Base-by-base conservation (phyloP, 2,888 invertebrate species). In the Agriotes lineatus region DNA sequence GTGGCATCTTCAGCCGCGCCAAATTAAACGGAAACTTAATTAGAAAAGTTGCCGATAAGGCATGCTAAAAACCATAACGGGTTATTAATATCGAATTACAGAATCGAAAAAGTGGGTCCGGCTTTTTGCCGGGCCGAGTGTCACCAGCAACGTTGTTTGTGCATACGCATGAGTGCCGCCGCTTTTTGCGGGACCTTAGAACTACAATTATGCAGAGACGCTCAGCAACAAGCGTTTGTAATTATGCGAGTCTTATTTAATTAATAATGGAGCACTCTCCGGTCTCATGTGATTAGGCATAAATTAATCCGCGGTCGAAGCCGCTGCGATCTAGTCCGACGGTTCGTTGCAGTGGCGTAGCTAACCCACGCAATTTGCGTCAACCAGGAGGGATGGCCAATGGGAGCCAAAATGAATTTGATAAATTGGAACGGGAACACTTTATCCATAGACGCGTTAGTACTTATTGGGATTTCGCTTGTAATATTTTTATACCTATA, bases 181-280 rank as follows among this genome's bases (percentile, higher is more conserved):
- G 45, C 22, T 56, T 64, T 64, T 44, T 20, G 54, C 44, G 2
- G 16, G 33, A 62, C 37, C 48, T 50, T 48, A 39, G 45, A 50
- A 58, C 18, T 58, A 65, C 33, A 58, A 58, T 58, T 65, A 65
- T 65, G 58, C 65, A 50, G 14, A 45, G 50, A 25, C 33, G 58
- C 12, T 58, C 50, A 57, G 65, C 65, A 61, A 61, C 67, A 67
- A 61, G 67, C 67, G 50, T 57, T 62, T 35, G 19, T 56, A 70
- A 70, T 67, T 70, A 67, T 58, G 62, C 37, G 33, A 64, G 56
- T 44, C 57, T 67, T 62, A 67, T 65, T 70, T 70, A 70, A 70
- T 70, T 70, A 65, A 70, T 67, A 66, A 70, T 60, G 52, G 57
- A 61, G 66, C 56, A 57, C 70, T 66, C 61, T 60, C 61, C 16